Percentiles rank a stretch among this genome's conserved stretches.
phyloP scores from a whole-genome alignment of 2,888 invertebrate species.

The Tipula unca region DNA sequence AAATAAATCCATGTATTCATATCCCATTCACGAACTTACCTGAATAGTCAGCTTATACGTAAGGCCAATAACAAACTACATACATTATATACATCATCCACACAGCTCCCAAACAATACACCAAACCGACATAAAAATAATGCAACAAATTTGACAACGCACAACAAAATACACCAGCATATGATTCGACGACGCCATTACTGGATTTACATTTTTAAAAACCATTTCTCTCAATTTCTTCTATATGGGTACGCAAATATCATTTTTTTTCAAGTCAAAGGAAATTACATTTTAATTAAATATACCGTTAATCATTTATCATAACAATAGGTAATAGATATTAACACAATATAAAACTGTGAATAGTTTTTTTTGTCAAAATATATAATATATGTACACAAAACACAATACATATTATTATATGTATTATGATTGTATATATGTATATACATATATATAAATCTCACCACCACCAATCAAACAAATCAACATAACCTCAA shows the following conservation, averaged over 20 bases:
- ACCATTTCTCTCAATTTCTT: not conserved
- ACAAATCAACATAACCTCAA: not conserved
- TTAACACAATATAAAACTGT: not conserved
- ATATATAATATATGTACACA: no score
- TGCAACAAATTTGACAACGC: not conserved
- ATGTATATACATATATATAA: not conserved
- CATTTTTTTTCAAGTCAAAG: not conserved
- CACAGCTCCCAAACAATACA: not conserved
- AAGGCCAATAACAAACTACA: no score
- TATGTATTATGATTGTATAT: no score
- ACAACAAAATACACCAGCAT: not conserved
- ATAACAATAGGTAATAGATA: slow-evolving; percentile 14
- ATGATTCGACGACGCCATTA: not conserved
- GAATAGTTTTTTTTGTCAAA: not conserved
- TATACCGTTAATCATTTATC: not conserved
- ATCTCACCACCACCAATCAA: not conserved
- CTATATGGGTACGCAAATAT: not conserved
- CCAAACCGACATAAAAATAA: not conserved
- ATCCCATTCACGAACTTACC: not conserved
- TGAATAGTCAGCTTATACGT: not conserved
- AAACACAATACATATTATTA: no score
- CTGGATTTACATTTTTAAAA: not conserved
- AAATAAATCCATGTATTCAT: no score
- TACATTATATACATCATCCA: not conserved
- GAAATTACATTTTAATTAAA: not conserved